These are phyloP conservation scores for Heliconius hermathena DNA, from an alignment of 1,140 invertebrate species.

Conservation along the genomic window DNA sequence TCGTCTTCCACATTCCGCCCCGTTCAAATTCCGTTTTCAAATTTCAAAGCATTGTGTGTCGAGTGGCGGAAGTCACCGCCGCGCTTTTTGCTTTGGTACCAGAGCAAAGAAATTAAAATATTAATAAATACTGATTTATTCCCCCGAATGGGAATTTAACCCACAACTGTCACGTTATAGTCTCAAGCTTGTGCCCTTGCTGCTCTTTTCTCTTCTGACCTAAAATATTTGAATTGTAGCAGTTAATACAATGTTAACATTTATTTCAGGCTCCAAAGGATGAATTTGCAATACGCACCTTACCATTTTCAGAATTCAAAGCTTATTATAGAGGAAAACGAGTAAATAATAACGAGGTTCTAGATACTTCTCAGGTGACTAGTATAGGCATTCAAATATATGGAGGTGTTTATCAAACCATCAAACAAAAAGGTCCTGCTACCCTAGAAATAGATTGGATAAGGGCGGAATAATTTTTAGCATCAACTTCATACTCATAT, in stretches of 20 bases:
- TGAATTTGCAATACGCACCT: constrained; percentile 78
- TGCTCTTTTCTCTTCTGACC: too few relatives aligned
- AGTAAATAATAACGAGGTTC: constrained; percentile 80
- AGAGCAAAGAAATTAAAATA: too few relatives aligned
- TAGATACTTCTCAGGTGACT: constrained; percentile 84
- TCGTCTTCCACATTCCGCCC: too few relatives aligned
- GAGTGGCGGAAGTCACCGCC: too few relatives aligned
- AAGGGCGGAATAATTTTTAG: constrained; percentile 63
- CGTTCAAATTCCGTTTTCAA: too few relatives aligned
- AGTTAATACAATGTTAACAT: constrained; percentile 2
- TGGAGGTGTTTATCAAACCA: constrained; percentile 85
- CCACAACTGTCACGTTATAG: too few relatives aligned
- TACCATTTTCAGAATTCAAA: constrained; percentile 84
- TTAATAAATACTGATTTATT: too few relatives aligned
- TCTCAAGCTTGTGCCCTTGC: not conserved
- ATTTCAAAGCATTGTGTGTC: too few relatives aligned
- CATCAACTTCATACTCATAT: not conserved
- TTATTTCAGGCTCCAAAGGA: constrained; percentile 78
- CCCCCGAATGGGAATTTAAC: too few relatives aligned
- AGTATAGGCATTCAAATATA: constrained; percentile 86
- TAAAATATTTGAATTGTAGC: not conserved
- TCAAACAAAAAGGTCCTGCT: constrained; percentile 86
- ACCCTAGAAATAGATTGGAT: constrained; percentile 86
- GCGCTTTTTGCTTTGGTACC: too few relatives aligned
- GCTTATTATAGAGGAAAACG: constrained; percentile 84